Evolutionary conservation across 2,888 invertebrate species (phyloP), one percentile per base, ranked within the genome.

Genomic region (Lutraria lutraria): DNA sequence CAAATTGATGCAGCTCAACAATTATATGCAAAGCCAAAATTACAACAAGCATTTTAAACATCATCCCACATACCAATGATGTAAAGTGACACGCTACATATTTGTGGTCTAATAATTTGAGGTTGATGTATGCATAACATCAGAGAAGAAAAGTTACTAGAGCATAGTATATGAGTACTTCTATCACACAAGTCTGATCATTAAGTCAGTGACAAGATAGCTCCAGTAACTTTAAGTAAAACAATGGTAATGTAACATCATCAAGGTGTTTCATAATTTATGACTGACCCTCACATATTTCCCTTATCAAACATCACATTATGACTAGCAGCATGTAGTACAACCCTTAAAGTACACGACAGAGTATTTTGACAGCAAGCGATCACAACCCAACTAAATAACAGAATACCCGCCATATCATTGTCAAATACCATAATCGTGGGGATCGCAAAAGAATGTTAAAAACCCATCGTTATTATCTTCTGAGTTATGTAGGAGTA

Each of bases 391-490:
- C 34, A 76, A 76, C 29, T 12, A 25, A 63, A 56, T 56, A 68
- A 68, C 63, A 68, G n/a, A 31, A 15, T 31, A 31, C 8, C 76
- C 34, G 6, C 25, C 63, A 68, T 68, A 68, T 68, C 63, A 25
- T 68, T 68, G 76, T 31, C 76, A 76, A 76, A 76, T 76, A 76
- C 76, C 76, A 31, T 34, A 13, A 76, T 76, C 34, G 76, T 76
- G 76, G 31, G 34, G 76, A 76, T 76, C 16, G 76, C 34, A 16
- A 76, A 76, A 76, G 76, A 34, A 76, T 76, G 76, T 76, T 34
- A 16, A 34, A 31, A 76, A 15, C 34, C 16, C 31, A 31, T 76
- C 34, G 34, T 19, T 34, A 76, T 34, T 19, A 34, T 31, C 15
- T 76, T 31, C 16, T 31, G 16, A 4, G 34, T 76, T 76, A 76